Base-by-base conservation (phyloP, 2,113 vertebrate genomes). In the Chaetops frenatus region DNA sequence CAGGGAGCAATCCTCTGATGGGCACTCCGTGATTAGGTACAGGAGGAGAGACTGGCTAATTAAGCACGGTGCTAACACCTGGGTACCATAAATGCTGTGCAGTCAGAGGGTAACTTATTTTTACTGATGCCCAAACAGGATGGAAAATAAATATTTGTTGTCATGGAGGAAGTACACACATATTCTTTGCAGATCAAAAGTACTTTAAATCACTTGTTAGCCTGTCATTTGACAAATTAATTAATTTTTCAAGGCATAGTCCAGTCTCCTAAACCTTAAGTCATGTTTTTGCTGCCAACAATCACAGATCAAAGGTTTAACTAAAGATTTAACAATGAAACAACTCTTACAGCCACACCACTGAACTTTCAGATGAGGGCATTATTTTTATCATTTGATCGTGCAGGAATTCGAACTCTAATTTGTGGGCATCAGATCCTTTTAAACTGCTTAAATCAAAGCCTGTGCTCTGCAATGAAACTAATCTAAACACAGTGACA, bases 131-230 rank as follows among this genome's bases (percentile, higher is more conserved):
- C 24, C 10, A 13, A 70, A 66, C 8, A 56, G 48, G 5, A 29
- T 42, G 12, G 38, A 58, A 78, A 10, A 29, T 7, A 40, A 81
- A 48, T 1, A 6, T 38, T 38, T 86, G 8, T 23, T 61, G n/a
- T 42, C 15, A 11, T 16, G 21, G 48, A 61, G 25, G 13, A n/a
- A 56, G 5, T 17, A 48, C 23, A 4, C 0, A 33, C 0, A 1
- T 40, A 51, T 33, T 36, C 54, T 73, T 19, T 57, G 48, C 1
- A 2, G 25, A 74, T 22, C 28, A 73, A 50, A 81, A 78, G 7
- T 58, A 83, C 27, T 76, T 81, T 27, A 47, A 57, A 58, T 78
- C 22, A 38, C 12, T 65, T 62, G 19, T 65, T 48, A 57, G 20
- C 14, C 20, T 62, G 4, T 9, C 23, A 54, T 42, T 54, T 84